These are phyloP conservation scores for Drosophila kohkoa DNA, from an alignment of 1,140 invertebrate species.

Conservation along the genomic window DNA sequence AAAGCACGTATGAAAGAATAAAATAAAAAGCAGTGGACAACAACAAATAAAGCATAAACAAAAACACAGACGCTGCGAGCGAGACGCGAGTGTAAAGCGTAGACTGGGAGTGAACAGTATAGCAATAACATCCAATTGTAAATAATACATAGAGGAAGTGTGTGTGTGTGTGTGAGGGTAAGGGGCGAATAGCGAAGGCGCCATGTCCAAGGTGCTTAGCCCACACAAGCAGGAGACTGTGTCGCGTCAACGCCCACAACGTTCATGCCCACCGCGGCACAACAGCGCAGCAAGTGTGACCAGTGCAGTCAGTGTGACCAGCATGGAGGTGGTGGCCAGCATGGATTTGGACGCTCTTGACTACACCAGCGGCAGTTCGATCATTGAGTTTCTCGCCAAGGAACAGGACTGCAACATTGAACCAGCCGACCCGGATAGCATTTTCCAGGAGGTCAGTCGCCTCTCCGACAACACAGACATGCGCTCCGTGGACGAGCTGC, in stretches of 20 bases:
- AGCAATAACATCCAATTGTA: not conserved
- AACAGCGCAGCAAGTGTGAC: slow-evolving; percentile 15
- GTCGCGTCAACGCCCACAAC: slow-evolving; percentile 30
- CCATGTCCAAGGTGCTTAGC: slow-evolving; percentile 66
- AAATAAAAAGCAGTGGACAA: not conserved
- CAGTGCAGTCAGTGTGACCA: slow-evolving; percentile 9
- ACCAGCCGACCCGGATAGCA: slow-evolving; percentile 69
- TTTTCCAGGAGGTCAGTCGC: slow-evolving; percentile 82
- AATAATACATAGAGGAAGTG: not conserved
- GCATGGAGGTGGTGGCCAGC: slow-evolving; percentile 9
- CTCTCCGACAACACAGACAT: slow-evolving; percentile 73
- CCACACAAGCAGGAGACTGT: slow-evolving; percentile 49
- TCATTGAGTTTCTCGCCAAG: slow-evolving; percentile 79
- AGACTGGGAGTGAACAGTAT: not conserved
- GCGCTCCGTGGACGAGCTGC: slow-evolving; percentile 81
- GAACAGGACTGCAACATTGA: slow-evolving; percentile 76
- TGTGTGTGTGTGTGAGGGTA: not conserved
- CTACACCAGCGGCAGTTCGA: slow-evolving; percentile 74
- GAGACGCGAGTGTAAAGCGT: not conserved
- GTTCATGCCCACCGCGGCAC: too few species aligned
- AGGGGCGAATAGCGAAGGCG: not conserved
- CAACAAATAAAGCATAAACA: slow-evolving; percentile 31
- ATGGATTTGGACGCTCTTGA: slow-evolving; percentile 51
- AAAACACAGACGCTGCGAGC: not conserved
- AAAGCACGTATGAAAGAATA: not conserved